These are phyloP conservation scores for Alcis repandata DNA, from an alignment of 2,888 invertebrate genomes.

Conservation along the genomic window DNA sequence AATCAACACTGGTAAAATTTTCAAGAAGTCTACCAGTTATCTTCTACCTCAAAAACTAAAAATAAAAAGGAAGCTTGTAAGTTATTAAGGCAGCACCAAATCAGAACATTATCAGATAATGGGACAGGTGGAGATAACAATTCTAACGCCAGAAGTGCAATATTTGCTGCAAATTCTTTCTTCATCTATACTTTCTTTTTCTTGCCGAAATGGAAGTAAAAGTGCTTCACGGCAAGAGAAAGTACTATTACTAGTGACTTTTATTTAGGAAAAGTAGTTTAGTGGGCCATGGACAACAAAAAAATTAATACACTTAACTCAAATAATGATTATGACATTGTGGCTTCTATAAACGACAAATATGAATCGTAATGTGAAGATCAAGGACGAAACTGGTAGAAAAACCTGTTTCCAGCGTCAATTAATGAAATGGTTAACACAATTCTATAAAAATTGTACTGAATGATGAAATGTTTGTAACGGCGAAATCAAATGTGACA, in stretches of 20 bases:
- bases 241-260: conserved; percentile 51
- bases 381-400: conserved; percentile 68
- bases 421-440: conserved; percentile 52
- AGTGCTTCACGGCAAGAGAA: conserved; percentile 52
- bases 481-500: neutral
- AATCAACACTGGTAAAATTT: no score
- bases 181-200: conserved; percentile 29
- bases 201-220: conserved; percentile 32
- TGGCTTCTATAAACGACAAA: conserved; percentile 28
- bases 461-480: neutral
- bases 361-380: conserved; percentile 60
- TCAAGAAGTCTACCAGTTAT: neutral
- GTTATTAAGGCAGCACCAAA: conserved; percentile 18
- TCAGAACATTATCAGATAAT: conserved; percentile 30
- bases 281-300: conserved; percentile 56
- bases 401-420: conserved; percentile 70
- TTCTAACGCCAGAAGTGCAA: neutral
- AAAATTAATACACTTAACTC: conserved; percentile 22
- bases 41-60: neutral
- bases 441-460: conserved; percentile 1
- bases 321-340: conserved; percentile 26
- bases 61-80: neutral
- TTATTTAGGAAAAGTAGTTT: conserved; percentile 52
- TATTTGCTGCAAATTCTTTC: neutral
- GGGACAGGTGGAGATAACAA: conserved; percentile 16